Evolutionary conservation across 2,113 vertebrate species (phyloP), one percentile per base, ranked within the genome.

Genomic region (Leucopternis melanops): DNA sequence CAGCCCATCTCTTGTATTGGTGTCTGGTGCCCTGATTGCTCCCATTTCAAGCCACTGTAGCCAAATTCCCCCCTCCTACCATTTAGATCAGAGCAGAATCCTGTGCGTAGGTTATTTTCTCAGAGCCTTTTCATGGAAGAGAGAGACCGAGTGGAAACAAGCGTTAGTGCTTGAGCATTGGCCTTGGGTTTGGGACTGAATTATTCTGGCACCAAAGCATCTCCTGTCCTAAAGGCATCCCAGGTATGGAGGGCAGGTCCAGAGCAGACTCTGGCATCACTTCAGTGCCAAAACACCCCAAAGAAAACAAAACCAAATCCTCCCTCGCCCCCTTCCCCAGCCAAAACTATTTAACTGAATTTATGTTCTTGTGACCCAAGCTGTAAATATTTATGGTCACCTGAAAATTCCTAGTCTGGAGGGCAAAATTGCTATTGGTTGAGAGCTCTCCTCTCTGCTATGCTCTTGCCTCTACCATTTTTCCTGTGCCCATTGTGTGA

Each of bases 111-210:
- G 55, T 22, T 85, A 44, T n/a, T 58, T 57, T 52, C 66, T 66
- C 27, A 25, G 50, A 72, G 13, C 4, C 5, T 50, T 50, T 72
- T 44, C 73, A 6, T 13, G 10, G 57, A 42, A 78, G 31, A 57
- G 27, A 20, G 49, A 65, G 25, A 50, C 26, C 0, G 0, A 50
- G 18, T 38, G 32, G 27, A 9, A 38, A 11, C 5, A 16, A 26
- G 18, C 5, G 3, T 65, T 49, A 25, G 18, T 21, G 23, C 29
- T n/a, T 40, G 23, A 67, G 38, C 52, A 18, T 1, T n/a, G 26
- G 31, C 29, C 21, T 36, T 23, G 32, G 66, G n/a, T 40, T 45
- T 49, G 29, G 40, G 34, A n/a, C n/a, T 50, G n/a, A 54, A 52
- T 34, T 2, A 1, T 20, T 66, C 50, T 11, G 45, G 8, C 44